These are phyloP conservation scores for Ascidia mentula DNA, from an alignment of 23 tunicate species.

Conservation along the genomic window DNA sequence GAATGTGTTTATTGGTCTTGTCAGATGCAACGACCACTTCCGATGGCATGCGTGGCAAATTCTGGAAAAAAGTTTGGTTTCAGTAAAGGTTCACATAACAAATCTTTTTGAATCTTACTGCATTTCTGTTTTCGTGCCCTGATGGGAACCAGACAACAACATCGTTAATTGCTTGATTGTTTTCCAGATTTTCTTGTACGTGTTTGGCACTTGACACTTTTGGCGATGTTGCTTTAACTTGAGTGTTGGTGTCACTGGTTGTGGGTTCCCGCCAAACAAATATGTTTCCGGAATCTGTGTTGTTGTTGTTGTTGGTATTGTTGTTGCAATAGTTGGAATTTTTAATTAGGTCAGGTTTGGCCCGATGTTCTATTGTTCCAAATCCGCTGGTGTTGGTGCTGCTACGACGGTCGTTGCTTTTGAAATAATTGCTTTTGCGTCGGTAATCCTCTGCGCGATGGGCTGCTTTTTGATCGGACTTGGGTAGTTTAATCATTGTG, in stretches of 20 bases:
- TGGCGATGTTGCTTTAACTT: neutral
- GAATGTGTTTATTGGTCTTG: neutral
- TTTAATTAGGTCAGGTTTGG: neutral
- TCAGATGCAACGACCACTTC: neutral
- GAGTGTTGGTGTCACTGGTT: constrained; percentile 4
- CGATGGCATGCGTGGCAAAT: no score
- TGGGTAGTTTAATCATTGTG: neutral
- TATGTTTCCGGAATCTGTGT: constrained; percentile 5
- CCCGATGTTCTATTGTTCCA: constrained; percentile 17
- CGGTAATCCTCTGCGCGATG: neutral
- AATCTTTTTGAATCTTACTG: neutral
- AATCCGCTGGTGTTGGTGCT: constrained; percentile 34
- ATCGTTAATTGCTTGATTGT: constrained; percentile 11
- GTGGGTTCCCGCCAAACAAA: constrained; percentile 39
- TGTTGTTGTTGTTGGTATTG: constrained; percentile 37
- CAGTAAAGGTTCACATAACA: no score
- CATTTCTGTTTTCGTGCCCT: neutral
- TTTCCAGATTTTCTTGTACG: neutral
- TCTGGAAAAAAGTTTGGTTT: no score
- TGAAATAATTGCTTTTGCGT: neutral
- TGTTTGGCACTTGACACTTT: neutral
- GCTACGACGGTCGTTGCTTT: neutral
- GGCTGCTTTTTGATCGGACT: neutral
- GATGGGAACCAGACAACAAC: constrained; percentile 4
- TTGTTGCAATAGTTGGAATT: neutral